Base-by-base conservation (phyloP, 1,140 invertebrate genomes). In the Bombus breviceps region DNA sequence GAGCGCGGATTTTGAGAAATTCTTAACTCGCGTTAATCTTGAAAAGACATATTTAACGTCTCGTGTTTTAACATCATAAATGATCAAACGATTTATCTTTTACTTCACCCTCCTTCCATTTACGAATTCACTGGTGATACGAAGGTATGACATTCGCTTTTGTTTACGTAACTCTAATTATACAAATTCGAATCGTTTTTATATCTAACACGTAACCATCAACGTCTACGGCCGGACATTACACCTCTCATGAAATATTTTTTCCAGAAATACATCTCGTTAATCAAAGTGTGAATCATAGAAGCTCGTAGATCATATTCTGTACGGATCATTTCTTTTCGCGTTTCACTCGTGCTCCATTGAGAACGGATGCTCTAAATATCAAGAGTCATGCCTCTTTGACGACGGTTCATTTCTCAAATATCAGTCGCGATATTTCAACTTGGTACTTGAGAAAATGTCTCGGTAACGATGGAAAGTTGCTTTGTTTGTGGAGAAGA, bases 71-170 rank as follows among this genome's bases (percentile, higher is more conserved):
- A 43, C n/a, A 47, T 32, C n/a, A 32, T 28, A 34, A 66, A 78
- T 78, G 34, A 66, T n/a, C 39, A 8, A 66, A 78, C 66, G 76
- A 66, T 78, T 34, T 34, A 78, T 78, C 62, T 32, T 57, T 28
- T 34, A 22, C 57, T 34, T 32, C 28, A 9, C 22, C 39, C 39
- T 78, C 5, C 5, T n/a, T 34, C 1, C 39, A 28, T 34, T 15
- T n/a, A 12, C 4, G 22, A 25, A 10, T 57, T 47, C 76, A 4
- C n/a, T 6, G 76, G 5, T 34, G 32, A 18, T 32, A 64, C 43
- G 22, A 13, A 18, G 47, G 18, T 15, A 9, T 18, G 12, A 34
- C 57, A 39, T 37, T 59, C 18, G 5, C 0, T 8, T 0, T 22
- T 18, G 47, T 53, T 53, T 53, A 22, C 47, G 47, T 25, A 13